Evolutionary conservation across 2,797 vertebrate genomes (phyloP), one percentile per base, ranked within the genome.

Genomic region (Ctenochaetus hawaiiensis): DNA sequence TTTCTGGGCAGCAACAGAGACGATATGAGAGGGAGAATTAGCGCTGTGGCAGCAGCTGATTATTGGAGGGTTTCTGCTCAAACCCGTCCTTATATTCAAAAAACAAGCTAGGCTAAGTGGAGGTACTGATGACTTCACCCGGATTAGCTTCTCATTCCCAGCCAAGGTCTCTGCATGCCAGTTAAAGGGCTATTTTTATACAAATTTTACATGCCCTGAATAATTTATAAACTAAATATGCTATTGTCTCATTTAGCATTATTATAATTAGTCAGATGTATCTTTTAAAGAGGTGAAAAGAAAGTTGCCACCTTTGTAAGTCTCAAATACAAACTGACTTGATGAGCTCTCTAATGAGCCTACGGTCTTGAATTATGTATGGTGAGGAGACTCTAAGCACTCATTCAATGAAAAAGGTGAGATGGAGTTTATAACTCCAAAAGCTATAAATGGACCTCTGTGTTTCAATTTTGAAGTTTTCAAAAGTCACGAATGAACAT

Each of bases 21-120:
- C 44, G 9, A 78, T 76, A 91, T 80, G 78, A 87, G 87, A 80
- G 58, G 54, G 61, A 80, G 75, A 82, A 89, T 90, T 90, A 85
- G 71, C 43, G 9, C 67, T 14, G 57, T 81, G 66, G 79, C 77
- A 87, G 66, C 30, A 60, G 26, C 67, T 86, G 84, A 87, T 81
- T 85, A 80, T 86, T 75, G 74, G 54, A 81, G 16, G 74, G 79
- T 64, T 80, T 82, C 77, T 67, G 54, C 72, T 78, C 63, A 72
- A 82, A 88, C 72, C 67, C 66, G 72, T 53, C 43, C 61, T 78
- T 68, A 52, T 53, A 76, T 67, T 62, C 67, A 78, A 83, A 86
- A 80, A 71, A 34, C 30, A 86, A 82, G 77, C 53, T 14, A 8
- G 53, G 74, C 69, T 77, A 89, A 86, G 56, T 67, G 51, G 72